Base-by-base conservation (phyloP, 2,797 vertebrate genomes). In the Enteromius paludinosus region DNA sequence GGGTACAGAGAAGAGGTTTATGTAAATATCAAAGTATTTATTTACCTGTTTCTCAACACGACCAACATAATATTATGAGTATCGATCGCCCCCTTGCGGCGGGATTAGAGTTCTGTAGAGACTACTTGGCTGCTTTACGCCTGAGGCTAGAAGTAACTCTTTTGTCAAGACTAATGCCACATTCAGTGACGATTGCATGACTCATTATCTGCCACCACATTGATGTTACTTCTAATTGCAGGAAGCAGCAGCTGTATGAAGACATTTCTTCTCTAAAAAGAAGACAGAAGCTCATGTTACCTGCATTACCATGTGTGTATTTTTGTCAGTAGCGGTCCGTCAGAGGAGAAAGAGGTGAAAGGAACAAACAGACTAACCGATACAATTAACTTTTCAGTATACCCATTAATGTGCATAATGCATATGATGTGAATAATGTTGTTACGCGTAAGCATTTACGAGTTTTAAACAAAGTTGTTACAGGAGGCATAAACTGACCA, bases 71-170 rank as follows among this genome's bases (percentile, higher is more conserved):
- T 87, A 79, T 82, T 73, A 18, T 86, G 85, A 86, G 85, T 77
- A 83, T 77, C 33, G 84, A 88, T 90, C 90, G 91, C 92, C 91
- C 66, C 90, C 75, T 83, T 88, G 93, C 90, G 93, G 91, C 79
- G 35, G 66, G 65, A 33, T 15, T 20, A 38, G 18, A 70, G 35
- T 2, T 38, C 70, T 91, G 72, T 89, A 89, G 66, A 73, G 65
- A 43, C 33, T 52, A 3, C 4, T 1, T 8, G 1, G 8, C 23
- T 43, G 15, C 5, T 5, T 23, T 15, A 43, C 8, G 3, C 9
- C 9, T 54, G 52, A 59, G 12, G 7, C n/a, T 69, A 23, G 54
- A n/a, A n/a, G 23, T 41, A 20, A 30, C 20, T 56, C 9, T 66
- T 56, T 25, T 65, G 1, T 14, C 2, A 45, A 45, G 28, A 7